These are phyloP conservation scores for Polyergus mexicanus DNA, from an alignment of 1,140 invertebrate genomes.

Conservation along the genomic window DNA sequence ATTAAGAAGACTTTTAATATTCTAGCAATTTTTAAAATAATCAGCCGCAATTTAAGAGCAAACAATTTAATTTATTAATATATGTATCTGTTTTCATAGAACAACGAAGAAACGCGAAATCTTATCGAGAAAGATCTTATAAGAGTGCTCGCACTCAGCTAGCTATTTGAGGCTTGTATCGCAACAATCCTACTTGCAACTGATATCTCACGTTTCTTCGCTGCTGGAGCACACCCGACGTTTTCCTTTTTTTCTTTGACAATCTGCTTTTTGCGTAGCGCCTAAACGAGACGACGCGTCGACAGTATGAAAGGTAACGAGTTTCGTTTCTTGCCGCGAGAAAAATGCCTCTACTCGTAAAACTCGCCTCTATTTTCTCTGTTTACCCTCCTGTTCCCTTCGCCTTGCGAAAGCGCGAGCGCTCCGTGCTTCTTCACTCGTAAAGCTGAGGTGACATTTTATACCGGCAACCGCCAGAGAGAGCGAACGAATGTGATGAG, in stretches of 20 bases:
- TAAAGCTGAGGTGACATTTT: slow-evolving; percentile 70
- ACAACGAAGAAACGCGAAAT: not conserved
- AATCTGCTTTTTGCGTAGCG: slow-evolving; percentile 69
- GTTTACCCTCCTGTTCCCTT: slow-evolving; percentile 33
- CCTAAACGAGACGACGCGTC: slow-evolving; percentile 63
- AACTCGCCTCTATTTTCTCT: slow-evolving; percentile 59
- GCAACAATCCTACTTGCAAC: slow-evolving; percentile 11
- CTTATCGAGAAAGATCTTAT: not conserved
- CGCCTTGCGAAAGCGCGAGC: slow-evolving; percentile 17
- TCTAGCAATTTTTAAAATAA: not conserved
- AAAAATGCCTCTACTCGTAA: slow-evolving; percentile 72
- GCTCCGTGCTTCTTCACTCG: slow-evolving; percentile 67
- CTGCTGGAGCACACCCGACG: not conserved
- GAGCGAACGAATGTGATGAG: slow-evolving; percentile 63
- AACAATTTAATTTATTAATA: slow-evolving; percentile 17
- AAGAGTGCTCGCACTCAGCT: not conserved
- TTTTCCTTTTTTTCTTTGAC: slow-evolving; percentile 35
- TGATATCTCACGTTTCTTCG: slow-evolving; percentile 52
- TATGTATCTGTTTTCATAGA: slow-evolving; percentile 6
- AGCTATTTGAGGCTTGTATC: slow-evolving; percentile 6
- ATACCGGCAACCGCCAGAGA: slow-evolving; percentile 35
- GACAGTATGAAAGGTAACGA: slow-evolving; percentile 59
- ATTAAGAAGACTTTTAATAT: not conserved
- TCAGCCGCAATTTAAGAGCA: slow-evolving; percentile 5
- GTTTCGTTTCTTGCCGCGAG: slow-evolving; percentile 55